A percentile compares a stretch with the other conserved stretches of the same genome.
Conservation (phyloP, 2,113 vertebrate species). For the Scortum barcoo region DNA sequence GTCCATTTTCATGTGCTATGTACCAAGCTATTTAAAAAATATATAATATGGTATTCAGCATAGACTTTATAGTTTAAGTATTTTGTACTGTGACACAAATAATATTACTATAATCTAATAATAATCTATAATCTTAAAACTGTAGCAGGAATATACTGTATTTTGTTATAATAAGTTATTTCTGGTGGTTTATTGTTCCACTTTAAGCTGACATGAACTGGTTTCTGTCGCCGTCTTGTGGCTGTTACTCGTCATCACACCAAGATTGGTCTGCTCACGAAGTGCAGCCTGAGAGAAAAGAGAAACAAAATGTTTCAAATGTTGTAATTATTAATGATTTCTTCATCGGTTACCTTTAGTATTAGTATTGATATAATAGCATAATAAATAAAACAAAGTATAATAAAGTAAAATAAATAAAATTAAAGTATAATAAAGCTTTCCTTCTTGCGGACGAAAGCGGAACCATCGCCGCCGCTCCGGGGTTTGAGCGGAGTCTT, state of each 20-base stretch:
- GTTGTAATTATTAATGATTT: neutral
- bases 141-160: neutral
- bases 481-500: slow-evolving; percentile 19
- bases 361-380: too few species aligned
- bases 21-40: neutral
- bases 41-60: neutral
- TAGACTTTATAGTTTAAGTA: neutral
- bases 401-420: too few species aligned
- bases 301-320: neutral
- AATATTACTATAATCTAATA: neutral
- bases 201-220: neutral
- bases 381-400: too few species aligned
- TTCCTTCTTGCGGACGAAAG: neutral
- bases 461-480: slow-evolving; percentile 57
- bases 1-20: too few species aligned
- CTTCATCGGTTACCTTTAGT: rapidly evolving
- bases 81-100: neutral
- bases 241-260: neutral
- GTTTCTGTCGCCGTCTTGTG: slow-evolving; percentile 44
- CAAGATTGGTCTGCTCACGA: rapidly evolving
- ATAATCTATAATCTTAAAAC: neutral
- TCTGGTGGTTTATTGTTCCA: neutral
- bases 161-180: neutral
- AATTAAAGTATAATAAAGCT: too few species aligned
- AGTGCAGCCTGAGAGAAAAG: neutral